A percentile compares a stretch with the other conserved stretches of the same genome.
Conservation (phyloP, 2,113 vertebrate species). For the Mobula hypostoma region DNA sequence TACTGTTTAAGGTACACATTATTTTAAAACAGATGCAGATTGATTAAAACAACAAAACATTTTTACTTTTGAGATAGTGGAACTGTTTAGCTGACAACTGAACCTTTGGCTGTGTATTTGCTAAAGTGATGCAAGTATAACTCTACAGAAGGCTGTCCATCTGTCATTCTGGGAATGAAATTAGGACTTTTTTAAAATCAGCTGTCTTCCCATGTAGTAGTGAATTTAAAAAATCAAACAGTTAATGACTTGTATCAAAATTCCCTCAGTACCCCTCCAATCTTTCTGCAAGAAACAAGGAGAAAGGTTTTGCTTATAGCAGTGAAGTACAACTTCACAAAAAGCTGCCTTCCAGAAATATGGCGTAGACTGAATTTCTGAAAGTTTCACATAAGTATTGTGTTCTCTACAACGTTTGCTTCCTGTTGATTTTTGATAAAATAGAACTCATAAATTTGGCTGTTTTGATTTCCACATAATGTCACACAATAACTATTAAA, state of each 20-base stretch:
- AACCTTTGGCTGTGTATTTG: neutral
- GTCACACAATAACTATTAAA: neutral
- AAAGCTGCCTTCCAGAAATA: neutral
- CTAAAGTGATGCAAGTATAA: neutral
- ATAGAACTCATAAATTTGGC: neutral
- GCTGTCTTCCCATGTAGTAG: neutral
- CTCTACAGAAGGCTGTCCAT: neutral
- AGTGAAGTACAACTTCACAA: neutral
- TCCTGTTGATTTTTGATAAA: neutral
- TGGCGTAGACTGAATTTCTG: neutral
- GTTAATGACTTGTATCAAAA: neutral
- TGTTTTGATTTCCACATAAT: slow-evolving; percentile 4
- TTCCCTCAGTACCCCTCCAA: neutral
- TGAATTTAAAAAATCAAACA: neutral
- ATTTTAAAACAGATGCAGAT: neutral
- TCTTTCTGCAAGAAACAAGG: neutral
- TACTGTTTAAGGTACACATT: neutral
- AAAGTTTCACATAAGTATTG: neutral
- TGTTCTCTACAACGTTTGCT: neutral
- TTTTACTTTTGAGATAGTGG: too few species aligned
- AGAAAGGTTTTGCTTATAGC: neutral
- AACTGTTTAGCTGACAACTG: neutral
- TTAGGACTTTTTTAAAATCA: neutral
- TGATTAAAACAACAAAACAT: neutral
- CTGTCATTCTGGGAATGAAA: neutral